Percentiles rank a stretch among this genome's conserved stretches.
These are phyloP conservation scores for Drosophila conformis DNA, from an alignment of 2,888 invertebrate genomes.

Conservation along the genomic window DNA sequence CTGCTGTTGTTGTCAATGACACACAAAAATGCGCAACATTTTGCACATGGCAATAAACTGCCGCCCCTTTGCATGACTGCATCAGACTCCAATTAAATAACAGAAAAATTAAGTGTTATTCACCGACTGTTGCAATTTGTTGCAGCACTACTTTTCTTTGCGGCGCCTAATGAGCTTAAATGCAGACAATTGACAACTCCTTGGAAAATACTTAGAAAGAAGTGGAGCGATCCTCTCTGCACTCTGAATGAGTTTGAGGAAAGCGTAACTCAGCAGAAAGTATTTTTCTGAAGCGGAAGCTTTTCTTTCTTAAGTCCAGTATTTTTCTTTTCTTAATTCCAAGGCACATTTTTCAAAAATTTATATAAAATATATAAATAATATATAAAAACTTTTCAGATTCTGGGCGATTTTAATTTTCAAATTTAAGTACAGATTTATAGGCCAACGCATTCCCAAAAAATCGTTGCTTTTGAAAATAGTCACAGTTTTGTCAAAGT, in stretches of 20 bases:
- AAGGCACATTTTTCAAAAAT: too few relatives aligned
- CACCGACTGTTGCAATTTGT: slow-evolving; percentile 32
- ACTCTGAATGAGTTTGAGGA: not conserved
- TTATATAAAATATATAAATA: too few relatives aligned
- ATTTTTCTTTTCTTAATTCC: too few relatives aligned
- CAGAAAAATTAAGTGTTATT: slow-evolving; percentile 30
- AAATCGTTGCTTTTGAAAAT: not conserved
- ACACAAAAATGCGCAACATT: slow-evolving; percentile 68
- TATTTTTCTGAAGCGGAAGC: not conserved
- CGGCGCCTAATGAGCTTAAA: slow-evolving; percentile 50
- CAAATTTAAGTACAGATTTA: too few relatives aligned
- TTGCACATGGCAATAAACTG: slow-evolving; percentile 66
- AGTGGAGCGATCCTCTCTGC: not conserved
- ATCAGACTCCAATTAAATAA: slow-evolving; percentile 51
- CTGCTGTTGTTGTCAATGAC: slow-evolving; percentile 53
- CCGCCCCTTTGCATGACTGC: slow-evolving; percentile 46
- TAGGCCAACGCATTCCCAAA: not conserved
- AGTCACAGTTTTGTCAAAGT: not conserved
- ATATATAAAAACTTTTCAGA: too few relatives aligned
- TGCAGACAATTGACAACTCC: slow-evolving; percentile 42
- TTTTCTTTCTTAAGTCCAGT: too few relatives aligned
- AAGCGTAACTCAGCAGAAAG: not conserved
- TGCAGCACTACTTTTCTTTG: slow-evolving; percentile 14
- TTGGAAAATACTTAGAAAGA: slow-evolving; percentile 4
- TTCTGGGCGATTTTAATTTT: too few relatives aligned